These are phyloP conservation scores for Schlechtendalia chinensis DNA, from an alignment of 1,140 invertebrate genomes.

Conservation along the genomic window DNA sequence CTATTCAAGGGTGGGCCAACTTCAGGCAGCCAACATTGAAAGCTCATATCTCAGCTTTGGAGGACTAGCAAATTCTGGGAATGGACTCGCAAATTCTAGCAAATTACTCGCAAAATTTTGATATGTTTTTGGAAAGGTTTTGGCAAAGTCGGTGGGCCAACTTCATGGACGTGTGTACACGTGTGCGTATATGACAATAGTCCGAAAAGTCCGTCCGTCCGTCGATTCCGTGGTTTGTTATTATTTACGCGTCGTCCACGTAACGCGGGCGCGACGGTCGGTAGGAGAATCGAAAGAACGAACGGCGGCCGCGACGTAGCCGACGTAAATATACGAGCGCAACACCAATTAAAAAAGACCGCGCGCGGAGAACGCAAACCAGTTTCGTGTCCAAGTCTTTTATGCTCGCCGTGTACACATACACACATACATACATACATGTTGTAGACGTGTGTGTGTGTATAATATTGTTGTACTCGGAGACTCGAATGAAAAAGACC, in stretches of 20 bases:
- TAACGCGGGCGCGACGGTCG: background rate
- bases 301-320: background rate
- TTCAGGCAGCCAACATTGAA: too few relatives aligned
- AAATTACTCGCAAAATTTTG: too few relatives aligned
- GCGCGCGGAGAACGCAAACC: conserved; percentile 38
- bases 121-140: too few relatives aligned
- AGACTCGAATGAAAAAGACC: too few relatives aligned
- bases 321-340: background rate
- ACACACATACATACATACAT: too few relatives aligned
- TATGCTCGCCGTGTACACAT: background rate
- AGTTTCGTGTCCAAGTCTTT: conserved; percentile 13
- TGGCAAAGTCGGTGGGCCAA: too few relatives aligned
- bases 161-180: background rate
- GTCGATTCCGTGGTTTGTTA: background rate
- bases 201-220: background rate
- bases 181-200: background rate
- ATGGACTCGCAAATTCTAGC: too few relatives aligned
- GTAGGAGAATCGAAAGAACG: background rate
- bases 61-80: too few relatives aligned
- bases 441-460: too few relatives aligned
- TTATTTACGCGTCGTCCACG: background rate
- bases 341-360: conserved; percentile 41
- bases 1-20: too few relatives aligned
- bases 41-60: too few relatives aligned
- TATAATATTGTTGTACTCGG: too few relatives aligned